phyloP scores from a whole-genome alignment of 2,797 vertebrate genomes.

The Remorina albescens region DNA sequence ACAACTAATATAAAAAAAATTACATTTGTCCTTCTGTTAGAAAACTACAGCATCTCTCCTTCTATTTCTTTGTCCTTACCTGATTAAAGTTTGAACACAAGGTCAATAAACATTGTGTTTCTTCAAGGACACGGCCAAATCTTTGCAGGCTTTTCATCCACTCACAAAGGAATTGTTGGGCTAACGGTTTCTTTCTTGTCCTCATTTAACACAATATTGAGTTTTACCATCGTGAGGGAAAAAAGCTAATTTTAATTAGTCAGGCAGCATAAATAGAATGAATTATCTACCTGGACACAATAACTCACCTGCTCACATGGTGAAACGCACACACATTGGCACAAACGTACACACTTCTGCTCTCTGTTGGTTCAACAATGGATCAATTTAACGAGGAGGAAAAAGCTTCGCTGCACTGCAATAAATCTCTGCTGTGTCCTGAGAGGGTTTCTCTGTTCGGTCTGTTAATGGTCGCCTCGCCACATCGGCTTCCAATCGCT shows the following conservation, averaged over 20 bases:
- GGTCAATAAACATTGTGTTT: conserved; percentile 36
- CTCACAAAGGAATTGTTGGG: conserved; percentile 36
- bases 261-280: conserved; percentile 27
- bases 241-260: conserved; percentile 50
- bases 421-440: conserved; percentile 26
- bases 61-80: neutral
- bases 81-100: conserved; percentile 15
- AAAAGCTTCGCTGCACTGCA: conserved; percentile 31
- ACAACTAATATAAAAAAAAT: too few species aligned
- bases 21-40: neutral
- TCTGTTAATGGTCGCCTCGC: conserved; percentile 25
- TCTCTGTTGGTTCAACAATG: neutral
- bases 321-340: neutral
- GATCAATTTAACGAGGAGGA: conserved; percentile 40
- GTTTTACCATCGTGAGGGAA: conserved; percentile 28
- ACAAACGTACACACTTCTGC: neutral
- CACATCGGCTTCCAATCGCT: conserved; percentile 9
- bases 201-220: conserved; percentile 43
- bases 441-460: conserved; percentile 27
- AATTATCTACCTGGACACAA: conserved; percentile 37
- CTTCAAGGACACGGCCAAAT: conserved; percentile 31
- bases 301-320: conserved; percentile 32
- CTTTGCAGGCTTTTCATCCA: conserved; percentile 35
- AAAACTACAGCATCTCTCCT: neutral
- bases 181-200: conserved; percentile 52